Conservation (phyloP, 2,113 vertebrate genomes). For the Choloepus hoffmanni region DNA sequence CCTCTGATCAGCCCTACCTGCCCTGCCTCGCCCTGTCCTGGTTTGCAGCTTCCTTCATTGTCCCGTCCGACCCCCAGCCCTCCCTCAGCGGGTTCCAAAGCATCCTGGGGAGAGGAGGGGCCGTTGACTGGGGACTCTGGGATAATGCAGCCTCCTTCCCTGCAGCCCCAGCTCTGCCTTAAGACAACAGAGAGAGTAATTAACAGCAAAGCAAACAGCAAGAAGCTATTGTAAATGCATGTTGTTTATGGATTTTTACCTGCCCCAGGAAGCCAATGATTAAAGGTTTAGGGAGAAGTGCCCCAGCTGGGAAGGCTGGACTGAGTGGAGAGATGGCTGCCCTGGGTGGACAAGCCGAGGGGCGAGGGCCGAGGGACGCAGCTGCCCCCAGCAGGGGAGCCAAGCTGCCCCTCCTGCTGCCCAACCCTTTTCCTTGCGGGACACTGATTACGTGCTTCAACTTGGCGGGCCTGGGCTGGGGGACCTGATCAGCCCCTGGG, state of each 20-base stretch:
- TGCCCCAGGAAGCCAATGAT: rapidly evolving
- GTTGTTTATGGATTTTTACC: not conserved
- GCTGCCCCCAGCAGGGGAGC: rapidly evolving
- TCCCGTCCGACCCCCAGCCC: too few species aligned
- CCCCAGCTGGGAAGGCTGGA: not conserved
- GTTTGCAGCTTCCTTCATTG: too few species aligned
- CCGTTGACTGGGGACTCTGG: not conserved
- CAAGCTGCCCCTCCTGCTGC: too few species aligned
- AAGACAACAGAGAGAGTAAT: not conserved
- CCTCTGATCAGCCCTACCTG: rapidly evolving
- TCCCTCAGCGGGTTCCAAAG: not conserved
- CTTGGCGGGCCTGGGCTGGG: too few species aligned
- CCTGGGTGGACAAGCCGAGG: rapidly evolving
- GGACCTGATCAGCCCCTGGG: too few species aligned
- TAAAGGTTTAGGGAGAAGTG: not conserved
- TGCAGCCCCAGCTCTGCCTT: not conserved
- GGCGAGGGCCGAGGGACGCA: too few species aligned
- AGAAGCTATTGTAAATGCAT: rapidly evolving
- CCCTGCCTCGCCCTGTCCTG: rapidly evolving
- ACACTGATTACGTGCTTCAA: too few species aligned
- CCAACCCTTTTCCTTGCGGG: not conserved
- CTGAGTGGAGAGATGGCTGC: rapidly evolving
- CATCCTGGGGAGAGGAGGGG: not conserved
- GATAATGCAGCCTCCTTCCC: not conserved
- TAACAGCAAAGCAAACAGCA: not conserved